Percentiles rank a stretch among this genome's conserved stretches.
phyloP scores from a whole-genome alignment of 2,113 vertebrate species.

The Typhlomys cinereus region DNA sequence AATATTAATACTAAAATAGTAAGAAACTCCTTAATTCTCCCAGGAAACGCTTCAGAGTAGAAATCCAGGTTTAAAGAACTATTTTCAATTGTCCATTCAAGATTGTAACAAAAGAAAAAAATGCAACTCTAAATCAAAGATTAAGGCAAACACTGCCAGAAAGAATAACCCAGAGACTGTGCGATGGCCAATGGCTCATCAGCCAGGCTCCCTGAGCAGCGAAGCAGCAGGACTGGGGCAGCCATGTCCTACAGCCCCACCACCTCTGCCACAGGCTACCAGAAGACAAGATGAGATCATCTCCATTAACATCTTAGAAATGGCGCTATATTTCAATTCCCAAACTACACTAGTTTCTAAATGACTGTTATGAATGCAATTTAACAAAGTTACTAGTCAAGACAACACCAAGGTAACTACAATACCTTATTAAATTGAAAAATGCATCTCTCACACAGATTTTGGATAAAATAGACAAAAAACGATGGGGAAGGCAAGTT shows the following conservation, averaged over 20 bases:
- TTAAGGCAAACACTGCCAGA: neutral
- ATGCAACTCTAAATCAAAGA: conserved; percentile 15
- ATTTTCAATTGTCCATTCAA: conserved; percentile 5
- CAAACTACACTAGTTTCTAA: conserved; percentile 34
- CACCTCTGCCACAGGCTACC: neutral
- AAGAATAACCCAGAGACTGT: neutral
- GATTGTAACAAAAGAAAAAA: neutral
- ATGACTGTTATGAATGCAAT: conserved; percentile 8
- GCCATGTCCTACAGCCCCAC: neutral
- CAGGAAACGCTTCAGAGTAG: conserved; percentile 17
- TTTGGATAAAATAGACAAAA: conserved; percentile 38
- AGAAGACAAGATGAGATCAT: neutral
- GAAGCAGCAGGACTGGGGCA: neutral
- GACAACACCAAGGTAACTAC: neutral
- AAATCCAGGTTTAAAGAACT: conserved; percentile 28
- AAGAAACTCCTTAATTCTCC: conserved; percentile 1
- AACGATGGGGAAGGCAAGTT: neutral
- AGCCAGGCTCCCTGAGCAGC: neutral
- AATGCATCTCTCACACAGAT: conserved; percentile 40
- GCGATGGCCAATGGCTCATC: neutral
- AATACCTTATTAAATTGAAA: conserved; percentile 52
- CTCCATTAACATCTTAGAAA: neutral
- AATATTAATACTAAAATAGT: neutral
- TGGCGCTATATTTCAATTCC: conserved; percentile 4
- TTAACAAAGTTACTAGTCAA: conserved; percentile 42